These are phyloP conservation scores for Antennarius striatus DNA, from an alignment of 2,113 vertebrate genomes.

Conservation along the genomic window DNA sequence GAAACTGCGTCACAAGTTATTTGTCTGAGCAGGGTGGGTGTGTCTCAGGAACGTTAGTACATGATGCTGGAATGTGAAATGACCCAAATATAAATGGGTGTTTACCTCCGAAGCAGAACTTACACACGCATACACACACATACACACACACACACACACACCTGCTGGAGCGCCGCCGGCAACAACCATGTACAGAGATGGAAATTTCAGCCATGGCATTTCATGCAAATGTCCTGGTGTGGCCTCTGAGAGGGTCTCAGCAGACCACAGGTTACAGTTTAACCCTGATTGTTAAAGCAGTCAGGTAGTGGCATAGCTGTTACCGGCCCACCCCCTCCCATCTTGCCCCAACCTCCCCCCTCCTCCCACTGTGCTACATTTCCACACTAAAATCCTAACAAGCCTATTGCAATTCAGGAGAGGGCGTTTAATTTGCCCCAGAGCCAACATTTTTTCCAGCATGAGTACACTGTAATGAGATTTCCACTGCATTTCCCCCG, in stretches of 20 bases:
- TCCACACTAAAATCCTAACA: constrained; percentile 67
- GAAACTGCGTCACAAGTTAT: neutral
- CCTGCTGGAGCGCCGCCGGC: constrained; percentile 33
- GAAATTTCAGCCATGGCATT: constrained; percentile 51
- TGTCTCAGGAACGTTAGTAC: constrained; percentile 15
- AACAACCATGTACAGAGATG: constrained; percentile 15
- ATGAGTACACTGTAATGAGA: constrained; percentile 70
- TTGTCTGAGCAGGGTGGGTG: neutral
- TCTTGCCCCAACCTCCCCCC: neutral
- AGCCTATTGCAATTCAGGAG: constrained; percentile 69
- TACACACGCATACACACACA: no score
- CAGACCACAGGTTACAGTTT: constrained; percentile 59
- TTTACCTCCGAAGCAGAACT: constrained; percentile 13
- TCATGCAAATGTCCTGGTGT: constrained; percentile 55
- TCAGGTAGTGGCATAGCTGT: constrained; percentile 37
- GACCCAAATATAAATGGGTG: constrained; percentile 33
- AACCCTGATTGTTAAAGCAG: constrained; percentile 60
- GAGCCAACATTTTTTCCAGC: constrained; percentile 62
- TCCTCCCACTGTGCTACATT: constrained; percentile 32
- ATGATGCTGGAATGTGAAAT: constrained; percentile 18
- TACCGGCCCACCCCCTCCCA: neutral
- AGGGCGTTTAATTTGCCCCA: constrained; percentile 66
- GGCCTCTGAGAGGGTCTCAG: constrained; percentile 30
- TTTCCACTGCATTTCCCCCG: constrained; percentile 66
- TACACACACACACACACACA: constrained; percentile 1